phyloP scores from a whole-genome alignment of 1,140 invertebrate species.

The Apis laboriosa region DNA sequence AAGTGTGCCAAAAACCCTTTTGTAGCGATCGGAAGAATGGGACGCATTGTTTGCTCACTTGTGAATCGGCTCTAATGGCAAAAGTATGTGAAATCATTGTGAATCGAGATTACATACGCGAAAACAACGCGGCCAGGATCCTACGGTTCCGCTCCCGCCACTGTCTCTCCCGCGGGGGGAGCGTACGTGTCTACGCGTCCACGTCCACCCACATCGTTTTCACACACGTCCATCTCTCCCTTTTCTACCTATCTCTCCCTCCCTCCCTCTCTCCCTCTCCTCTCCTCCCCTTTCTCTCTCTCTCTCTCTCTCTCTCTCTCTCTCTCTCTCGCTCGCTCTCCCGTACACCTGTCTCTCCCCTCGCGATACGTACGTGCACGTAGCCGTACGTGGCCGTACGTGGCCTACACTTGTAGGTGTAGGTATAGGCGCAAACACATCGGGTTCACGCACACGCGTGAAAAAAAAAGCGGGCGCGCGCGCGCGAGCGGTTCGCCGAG shows the following conservation, averaged over 20 bases:
- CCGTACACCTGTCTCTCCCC: conserved; percentile 7
- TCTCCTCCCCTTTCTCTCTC: not conserved
- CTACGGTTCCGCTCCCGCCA: conserved; percentile 35
- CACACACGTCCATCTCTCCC: not conserved
- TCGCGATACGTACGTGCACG: conserved; percentile 1
- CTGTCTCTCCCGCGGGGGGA: not conserved
- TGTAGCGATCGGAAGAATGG: conserved; percentile 72
- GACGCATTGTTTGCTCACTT: conserved; percentile 77
- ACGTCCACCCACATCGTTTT: conserved; percentile 27
- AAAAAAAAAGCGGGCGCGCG: conserved; percentile 52
- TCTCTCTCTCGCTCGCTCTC: not conserved
- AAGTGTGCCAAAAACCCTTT: conserved; percentile 76
- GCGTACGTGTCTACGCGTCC: conserved; percentile 30
- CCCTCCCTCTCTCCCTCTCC: not conserved
- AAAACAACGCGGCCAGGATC: conserved; percentile 69
- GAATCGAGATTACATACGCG: conserved; percentile 79
- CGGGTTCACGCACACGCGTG: conserved; percentile 50
- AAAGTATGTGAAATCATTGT: conserved; percentile 80
- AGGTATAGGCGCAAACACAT: conserved; percentile 51
- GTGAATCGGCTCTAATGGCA: conserved; percentile 79
- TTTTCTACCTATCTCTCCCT: not conserved
- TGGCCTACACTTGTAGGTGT: not conserved
- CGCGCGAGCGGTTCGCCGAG: conserved; percentile 11
- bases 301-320: conserved; percentile 8
- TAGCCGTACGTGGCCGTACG: not conserved